Conservation (phyloP, 2,113 vertebrate species). For the Thalassoma bifasciatum region DNA sequence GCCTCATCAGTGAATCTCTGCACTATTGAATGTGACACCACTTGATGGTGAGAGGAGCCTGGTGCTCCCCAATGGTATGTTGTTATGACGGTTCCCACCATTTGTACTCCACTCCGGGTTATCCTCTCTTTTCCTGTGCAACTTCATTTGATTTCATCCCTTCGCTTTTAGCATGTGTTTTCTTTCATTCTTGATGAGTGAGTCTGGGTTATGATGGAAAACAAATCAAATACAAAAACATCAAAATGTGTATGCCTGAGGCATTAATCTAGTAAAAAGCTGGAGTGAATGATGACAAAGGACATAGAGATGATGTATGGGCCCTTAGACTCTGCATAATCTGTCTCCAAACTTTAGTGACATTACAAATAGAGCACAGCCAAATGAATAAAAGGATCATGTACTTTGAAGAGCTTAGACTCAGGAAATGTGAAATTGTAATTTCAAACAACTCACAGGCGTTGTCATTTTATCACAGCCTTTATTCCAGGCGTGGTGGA, state of each 20-base stretch:
- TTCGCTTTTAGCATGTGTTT: constrained; percentile 24
- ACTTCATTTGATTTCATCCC: constrained; percentile 19
- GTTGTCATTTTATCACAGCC: constrained; percentile 27
- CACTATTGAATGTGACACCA: constrained; percentile 76
- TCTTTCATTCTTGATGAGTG: constrained; percentile 21
- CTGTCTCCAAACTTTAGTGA: constrained; percentile 1
- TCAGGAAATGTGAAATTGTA: constrained; percentile 42
- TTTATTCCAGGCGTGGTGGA: constrained; percentile 21
- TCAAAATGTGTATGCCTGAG: constrained; percentile 21
- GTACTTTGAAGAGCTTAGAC: constrained; percentile 4
- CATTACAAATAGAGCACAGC: neutral
- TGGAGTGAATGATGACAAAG: constrained; percentile 11
- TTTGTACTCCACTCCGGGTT: constrained; percentile 40
- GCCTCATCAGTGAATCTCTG: constrained; percentile 69
- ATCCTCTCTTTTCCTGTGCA: constrained; percentile 41
- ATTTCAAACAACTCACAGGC: constrained; percentile 21
- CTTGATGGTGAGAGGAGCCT: constrained; percentile 66
- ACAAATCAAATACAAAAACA: constrained; percentile 28
- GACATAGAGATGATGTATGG: constrained; percentile 8
- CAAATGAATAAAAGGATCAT: constrained; percentile 16
- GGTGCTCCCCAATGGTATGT: constrained; percentile 64
- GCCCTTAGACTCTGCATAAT: neutral
- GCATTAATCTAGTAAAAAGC: neutral
- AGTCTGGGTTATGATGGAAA: constrained; percentile 15
- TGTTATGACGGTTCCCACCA: constrained; percentile 76